These are phyloP conservation scores for Tetrao urogallus DNA, from an alignment of 2,113 vertebrate genomes.

Conservation along the genomic window DNA sequence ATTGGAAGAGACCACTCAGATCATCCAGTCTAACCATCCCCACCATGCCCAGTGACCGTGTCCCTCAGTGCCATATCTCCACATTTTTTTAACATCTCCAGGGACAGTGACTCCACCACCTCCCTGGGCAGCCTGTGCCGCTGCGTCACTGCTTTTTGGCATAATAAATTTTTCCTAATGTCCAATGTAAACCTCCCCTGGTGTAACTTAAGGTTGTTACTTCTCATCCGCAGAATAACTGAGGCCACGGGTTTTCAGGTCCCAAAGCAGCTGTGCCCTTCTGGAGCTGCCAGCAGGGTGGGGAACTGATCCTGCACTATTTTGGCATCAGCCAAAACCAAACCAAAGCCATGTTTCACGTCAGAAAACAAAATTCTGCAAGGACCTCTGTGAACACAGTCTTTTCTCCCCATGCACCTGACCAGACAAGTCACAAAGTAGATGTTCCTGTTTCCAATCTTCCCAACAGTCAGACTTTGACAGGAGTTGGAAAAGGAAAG, in stretches of 20 bases:
- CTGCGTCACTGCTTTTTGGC: too few species aligned
- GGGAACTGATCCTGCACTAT: not conserved
- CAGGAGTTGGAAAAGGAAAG: not conserved
- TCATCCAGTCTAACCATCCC: too few species aligned
- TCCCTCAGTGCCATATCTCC: too few species aligned
- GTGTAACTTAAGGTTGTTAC: too few species aligned
- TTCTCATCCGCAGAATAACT: not conserved
- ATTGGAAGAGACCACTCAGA: too few species aligned
- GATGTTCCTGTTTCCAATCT: not conserved
- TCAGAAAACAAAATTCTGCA: not conserved
- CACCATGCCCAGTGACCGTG: too few species aligned
- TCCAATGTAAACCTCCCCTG: too few species aligned
- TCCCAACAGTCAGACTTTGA: not conserved
- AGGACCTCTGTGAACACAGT: not conserved
- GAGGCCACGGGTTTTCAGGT: slow-evolving; percentile 46
- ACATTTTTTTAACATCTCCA: too few species aligned
- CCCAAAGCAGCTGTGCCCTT: slow-evolving; percentile 63
- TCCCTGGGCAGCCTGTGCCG: too few species aligned
- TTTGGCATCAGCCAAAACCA: slow-evolving; percentile 15
- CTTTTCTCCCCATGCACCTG: not conserved
- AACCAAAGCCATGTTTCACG: not conserved
- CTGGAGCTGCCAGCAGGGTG: slow-evolving; percentile 13
- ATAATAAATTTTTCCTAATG: too few species aligned
- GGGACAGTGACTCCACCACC: too few species aligned
- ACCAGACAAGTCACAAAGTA: not conserved